Base-by-base conservation (phyloP, 2,797 vertebrate genomes). In the Carapus acus region DNA sequence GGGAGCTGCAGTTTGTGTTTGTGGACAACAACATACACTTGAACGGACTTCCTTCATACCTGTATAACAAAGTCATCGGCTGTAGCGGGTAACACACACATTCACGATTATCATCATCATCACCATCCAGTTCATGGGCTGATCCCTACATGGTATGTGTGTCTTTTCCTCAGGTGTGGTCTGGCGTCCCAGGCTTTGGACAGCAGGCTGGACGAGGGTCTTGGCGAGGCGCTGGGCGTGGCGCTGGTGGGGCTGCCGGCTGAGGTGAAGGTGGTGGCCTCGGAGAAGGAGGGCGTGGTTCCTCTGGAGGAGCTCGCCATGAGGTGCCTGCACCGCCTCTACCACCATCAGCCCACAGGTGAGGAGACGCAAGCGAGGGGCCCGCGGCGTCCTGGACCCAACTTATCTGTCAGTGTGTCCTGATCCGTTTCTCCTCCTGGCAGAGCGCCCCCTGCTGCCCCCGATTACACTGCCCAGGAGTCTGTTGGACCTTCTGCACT, bases 41-140 rank as follows among this genome's bases (percentile, higher is more conserved):
- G 23, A 94, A 90, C 68, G 93, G 92, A 54, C 87, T 99, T 36
- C 96, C 96, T 0, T 99, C 96, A 11, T 97, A 90, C 40, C 83
- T 99, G 48, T 98, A 98, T 67, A 96, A 94, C 78, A 99, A 97
- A 85, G 95, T 96, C 73, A 92, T 98, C 53, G 94, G 95, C 63
- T 98, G 94, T 81, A 97, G 87, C 73, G 94, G 95, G 96, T 98
- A 91, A 89, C 17, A 37, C 23, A 23, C 15, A 8, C n/a, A n/a
- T n/a, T n/a, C n/a, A n/a, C n/a, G n/a, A n/a, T n/a, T n/a, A n/a
- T n/a, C n/a, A n/a, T n/a, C n/a, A n/a, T n/a, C n/a, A n/a, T n/a
- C n/a, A n/a, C n/a, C n/a, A n/a, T n/a, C n/a, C n/a, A n/a, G n/a
- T n/a, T n/a, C n/a, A n/a, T n/a, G n/a, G n/a, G n/a, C n/a, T n/a